phyloP scores from a whole-genome alignment of 1,140 invertebrate species.

The Leptinotarsa undecemlineata region DNA sequence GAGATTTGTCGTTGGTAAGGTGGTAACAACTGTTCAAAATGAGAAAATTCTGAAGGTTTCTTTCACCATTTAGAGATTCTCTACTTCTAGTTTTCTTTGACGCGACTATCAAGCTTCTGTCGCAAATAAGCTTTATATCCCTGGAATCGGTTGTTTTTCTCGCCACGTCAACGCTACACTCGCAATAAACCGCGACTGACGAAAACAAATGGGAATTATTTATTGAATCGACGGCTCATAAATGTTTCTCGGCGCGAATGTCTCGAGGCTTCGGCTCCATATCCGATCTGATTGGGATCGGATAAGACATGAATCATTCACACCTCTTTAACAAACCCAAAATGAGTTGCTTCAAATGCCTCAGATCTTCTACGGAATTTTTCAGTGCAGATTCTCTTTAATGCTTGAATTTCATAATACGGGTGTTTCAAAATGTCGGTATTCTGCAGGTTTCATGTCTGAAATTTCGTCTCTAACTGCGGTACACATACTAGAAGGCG shows the following conservation, averaged over 20 bases:
- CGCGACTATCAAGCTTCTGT: neutral
- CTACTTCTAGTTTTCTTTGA: neutral
- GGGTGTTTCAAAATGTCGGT: too few species aligned
- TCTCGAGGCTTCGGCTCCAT: neutral
- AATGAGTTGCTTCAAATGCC: too few species aligned
- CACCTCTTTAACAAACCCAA: neutral
- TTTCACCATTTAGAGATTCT: too few species aligned
- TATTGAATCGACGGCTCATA: constrained; percentile 7
- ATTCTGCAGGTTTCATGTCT: too few species aligned
- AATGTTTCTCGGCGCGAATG: constrained; percentile 9
- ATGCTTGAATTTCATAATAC: too few species aligned
- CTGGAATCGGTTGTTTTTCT: constrained; percentile 11
- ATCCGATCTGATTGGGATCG: neutral
- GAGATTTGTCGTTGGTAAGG: too few species aligned
- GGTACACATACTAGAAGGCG: too few species aligned
- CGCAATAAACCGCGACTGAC: constrained; percentile 14
- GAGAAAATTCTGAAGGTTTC: too few species aligned
- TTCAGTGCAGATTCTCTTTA: too few species aligned
- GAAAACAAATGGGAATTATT: constrained; percentile 7
- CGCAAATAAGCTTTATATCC: constrained; percentile 16
- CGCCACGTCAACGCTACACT: constrained; percentile 2
- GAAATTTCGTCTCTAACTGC: too few species aligned
- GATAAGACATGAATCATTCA: neutral
- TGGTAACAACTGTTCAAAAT: too few species aligned
- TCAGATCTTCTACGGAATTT: too few species aligned